Percentiles rank a stretch among this genome's conserved stretches.
phyloP scores from a whole-genome alignment of 2,113 vertebrate genomes.

The Centrocercus urophasianus region DNA sequence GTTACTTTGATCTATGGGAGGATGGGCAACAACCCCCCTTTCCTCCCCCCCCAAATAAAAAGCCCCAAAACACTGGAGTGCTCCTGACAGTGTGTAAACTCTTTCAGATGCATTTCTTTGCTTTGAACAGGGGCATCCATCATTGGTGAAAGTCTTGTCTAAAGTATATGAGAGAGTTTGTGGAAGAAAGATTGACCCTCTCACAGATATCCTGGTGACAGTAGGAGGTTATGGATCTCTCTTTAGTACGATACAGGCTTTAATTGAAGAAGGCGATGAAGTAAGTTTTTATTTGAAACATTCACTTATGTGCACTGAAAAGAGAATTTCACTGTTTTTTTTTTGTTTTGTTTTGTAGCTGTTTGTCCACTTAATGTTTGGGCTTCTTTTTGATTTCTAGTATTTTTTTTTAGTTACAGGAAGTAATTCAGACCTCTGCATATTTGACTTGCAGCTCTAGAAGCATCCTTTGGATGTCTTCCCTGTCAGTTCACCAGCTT shows the following conservation, averaged over 20 bases:
- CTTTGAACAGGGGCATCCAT: slow-evolving; percentile 87
- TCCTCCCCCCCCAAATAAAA: not conserved
- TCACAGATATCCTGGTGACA: slow-evolving; percentile 91
- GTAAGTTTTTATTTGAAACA: slow-evolving; percentile 73
- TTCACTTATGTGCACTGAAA: not conserved
- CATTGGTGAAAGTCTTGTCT: slow-evolving; percentile 90
- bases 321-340: not conserved
- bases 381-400: not conserved
- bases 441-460: not conserved
- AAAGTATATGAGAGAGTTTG: slow-evolving; percentile 88
- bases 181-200: slow-evolving; percentile 84
- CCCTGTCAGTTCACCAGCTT: not conserved
- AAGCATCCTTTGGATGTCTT: not conserved
- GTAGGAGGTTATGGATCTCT: slow-evolving; percentile 94
- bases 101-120: not conserved
- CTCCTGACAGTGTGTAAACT: not conserved
- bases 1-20: not conserved
- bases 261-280: slow-evolving; percentile 93
- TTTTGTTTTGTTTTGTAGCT: not conserved
- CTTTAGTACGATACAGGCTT: slow-evolving; percentile 88
- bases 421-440: not conserved
- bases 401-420: not conserved
- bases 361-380: not conserved
- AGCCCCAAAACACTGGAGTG: not conserved
- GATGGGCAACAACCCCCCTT: too few species aligned